phyloP scores from a whole-genome alignment of 2,888 invertebrate species.

The Lasius platythorax region DNA sequence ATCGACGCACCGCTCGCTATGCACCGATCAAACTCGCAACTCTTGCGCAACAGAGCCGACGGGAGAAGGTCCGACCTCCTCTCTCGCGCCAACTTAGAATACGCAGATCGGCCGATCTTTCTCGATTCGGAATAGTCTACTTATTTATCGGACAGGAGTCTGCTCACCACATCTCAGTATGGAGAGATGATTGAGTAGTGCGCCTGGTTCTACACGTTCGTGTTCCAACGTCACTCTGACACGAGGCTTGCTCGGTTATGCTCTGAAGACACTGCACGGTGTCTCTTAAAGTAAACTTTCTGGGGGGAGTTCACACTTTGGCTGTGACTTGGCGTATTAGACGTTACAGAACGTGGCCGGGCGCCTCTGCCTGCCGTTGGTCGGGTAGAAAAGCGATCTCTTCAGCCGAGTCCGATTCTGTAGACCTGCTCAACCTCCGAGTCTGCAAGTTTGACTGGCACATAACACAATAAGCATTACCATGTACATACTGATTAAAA shows the following conservation, averaged over 20 bases:
- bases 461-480: conserved; percentile 54
- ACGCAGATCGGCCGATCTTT: conserved; percentile 55
- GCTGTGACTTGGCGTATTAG: conserved; percentile 52
- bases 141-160: conserved; percentile 57
- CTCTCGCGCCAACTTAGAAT: conserved; percentile 24
- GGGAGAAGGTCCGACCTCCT: conserved; percentile 17
- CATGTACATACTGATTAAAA: conserved; percentile 41
- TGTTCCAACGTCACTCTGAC: conserved; percentile 63
- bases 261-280: conserved; percentile 50
- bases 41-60: conserved; percentile 38
- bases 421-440: conserved; percentile 55
- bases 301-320: conserved; percentile 3
- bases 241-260: conserved; percentile 49
- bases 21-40: conserved; percentile 56
- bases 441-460: conserved; percentile 64
- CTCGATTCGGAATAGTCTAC: conserved; percentile 52
- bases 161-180: conserved; percentile 48
- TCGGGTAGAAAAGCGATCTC: conserved; percentile 60
- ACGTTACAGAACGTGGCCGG: conserved; percentile 63
- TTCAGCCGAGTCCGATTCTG: conserved; percentile 58
- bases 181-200: conserved; percentile 53
- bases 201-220: conserved; percentile 53
- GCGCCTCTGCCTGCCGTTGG: conserved; percentile 54
- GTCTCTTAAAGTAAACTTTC: conserved; percentile 61
- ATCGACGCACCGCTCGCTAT: conserved; percentile 33